Conservation (phyloP, 2,888 invertebrate species). For the Eristalis intricaria region DNA sequence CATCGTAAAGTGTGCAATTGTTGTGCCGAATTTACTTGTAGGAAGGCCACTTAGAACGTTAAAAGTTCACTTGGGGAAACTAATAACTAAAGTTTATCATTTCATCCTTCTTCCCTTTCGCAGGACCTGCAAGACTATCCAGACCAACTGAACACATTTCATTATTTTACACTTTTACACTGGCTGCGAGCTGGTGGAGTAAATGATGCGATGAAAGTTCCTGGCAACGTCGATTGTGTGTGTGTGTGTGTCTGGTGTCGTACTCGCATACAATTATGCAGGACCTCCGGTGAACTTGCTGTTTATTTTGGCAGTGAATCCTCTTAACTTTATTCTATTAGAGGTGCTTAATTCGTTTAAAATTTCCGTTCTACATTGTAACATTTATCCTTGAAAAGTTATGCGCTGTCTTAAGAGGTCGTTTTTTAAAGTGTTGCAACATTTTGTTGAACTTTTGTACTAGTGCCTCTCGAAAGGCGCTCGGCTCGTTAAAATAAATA, state of each 20-base stretch:
- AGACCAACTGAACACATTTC: slow-evolving; percentile 6
- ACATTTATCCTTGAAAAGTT: not conserved
- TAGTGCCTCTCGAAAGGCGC: too few relatives aligned
- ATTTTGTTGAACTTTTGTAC: not conserved
- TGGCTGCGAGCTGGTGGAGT: not conserved
- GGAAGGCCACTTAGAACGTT: slow-evolving; percentile 47
- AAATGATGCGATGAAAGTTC: slow-evolving; percentile 4
- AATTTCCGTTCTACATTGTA: not conserved
- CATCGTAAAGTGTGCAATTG: slow-evolving; percentile 27
- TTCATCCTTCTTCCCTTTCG: not conserved
- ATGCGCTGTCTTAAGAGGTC: not conserved
- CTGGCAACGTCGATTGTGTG: not conserved
- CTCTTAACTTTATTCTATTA: slow-evolving; percentile 27
- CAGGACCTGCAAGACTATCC: not conserved
- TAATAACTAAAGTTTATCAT: slow-evolving; percentile 55
- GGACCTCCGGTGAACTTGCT: slow-evolving; percentile 7
- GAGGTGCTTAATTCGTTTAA: slow-evolving; percentile 47
- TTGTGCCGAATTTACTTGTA: slow-evolving; percentile 55
- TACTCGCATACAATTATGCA: not conserved
- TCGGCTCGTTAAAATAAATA: too few relatives aligned
- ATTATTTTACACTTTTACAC: slow-evolving; percentile 23
- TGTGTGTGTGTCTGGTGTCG: not conserved
- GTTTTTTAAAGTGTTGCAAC: not conserved
- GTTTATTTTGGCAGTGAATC: slow-evolving; percentile 19
- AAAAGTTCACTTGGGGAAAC: slow-evolving; percentile 62